Conservation (phyloP, 2,113 vertebrate genomes). For the Pseudois nayaur region DNA sequence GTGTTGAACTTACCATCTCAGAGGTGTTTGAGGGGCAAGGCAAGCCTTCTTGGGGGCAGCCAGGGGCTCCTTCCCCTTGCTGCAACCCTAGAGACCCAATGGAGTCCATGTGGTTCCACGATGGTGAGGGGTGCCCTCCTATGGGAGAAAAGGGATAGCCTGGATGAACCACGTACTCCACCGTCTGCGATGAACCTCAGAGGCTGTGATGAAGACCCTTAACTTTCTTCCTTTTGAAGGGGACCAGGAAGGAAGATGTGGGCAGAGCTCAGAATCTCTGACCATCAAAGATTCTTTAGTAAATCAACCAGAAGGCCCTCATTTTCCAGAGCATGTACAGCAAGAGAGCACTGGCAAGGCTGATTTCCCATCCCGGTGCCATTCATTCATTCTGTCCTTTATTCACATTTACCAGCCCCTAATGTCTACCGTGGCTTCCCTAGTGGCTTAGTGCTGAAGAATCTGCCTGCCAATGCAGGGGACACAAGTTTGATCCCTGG, state of each 20-base stretch:
- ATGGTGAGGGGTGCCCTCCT: neutral
- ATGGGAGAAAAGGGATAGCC: neutral
- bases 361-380: neutral
- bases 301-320: neutral
- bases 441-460: neutral
- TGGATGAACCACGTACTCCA: neutral
- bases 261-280: neutral
- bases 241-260: neutral
- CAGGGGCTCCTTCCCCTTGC: neutral
- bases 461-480: neutral
- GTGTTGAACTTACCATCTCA: slow-evolving; percentile 54
- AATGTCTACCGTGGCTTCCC: neutral
- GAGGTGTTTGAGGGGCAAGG: neutral
- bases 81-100: neutral
- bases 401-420: neutral
- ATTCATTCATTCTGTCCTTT: neutral
- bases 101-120: slow-evolving; percentile 47
- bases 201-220: neutral
- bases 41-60: neutral
- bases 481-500: neutral
- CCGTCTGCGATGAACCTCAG: neutral
- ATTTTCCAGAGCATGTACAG: neutral
- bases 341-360: neutral
- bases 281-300: neutral
- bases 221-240: neutral